A percentile compares a stretch with the other conserved stretches of the same genome.
phyloP scores from a whole-genome alignment of 1,140 invertebrate genomes.

The Cepaea nemoralis region DNA sequence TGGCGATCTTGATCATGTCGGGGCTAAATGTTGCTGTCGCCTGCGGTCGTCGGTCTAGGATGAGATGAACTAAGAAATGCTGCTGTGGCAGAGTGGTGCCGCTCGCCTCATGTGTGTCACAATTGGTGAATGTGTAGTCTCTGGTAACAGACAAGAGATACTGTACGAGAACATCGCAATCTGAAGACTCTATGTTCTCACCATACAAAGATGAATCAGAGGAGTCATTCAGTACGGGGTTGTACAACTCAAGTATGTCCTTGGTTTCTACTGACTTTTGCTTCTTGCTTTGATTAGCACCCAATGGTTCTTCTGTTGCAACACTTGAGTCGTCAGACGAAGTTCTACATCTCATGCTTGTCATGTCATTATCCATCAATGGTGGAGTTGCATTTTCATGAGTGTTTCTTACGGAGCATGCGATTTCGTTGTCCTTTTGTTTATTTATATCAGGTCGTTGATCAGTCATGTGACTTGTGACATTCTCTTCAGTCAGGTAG shows the following conservation, averaged over 20 bases:
- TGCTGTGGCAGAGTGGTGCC: background rate
- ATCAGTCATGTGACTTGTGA: too few relatives aligned
- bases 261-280: background rate
- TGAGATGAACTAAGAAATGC: constrained; percentile 24
- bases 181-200: background rate
- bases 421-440: too few relatives aligned
- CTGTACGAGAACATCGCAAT: background rate
- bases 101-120: background rate
- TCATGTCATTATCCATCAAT: background rate
- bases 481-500: too few relatives aligned
- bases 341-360: background rate
- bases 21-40: background rate
- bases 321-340: background rate
- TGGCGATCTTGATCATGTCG: background rate
- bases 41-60: background rate
- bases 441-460: too few relatives aligned
- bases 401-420: too few relatives aligned
- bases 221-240: background rate
- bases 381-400: too few relatives aligned
- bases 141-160: constrained; percentile 7
- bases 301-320: background rate
- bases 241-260: background rate
- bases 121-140: background rate
- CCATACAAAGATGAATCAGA: background rate
- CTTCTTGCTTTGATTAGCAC: background rate